phyloP scores from a whole-genome alignment of 1,140 invertebrate genomes.

The Antheraea pernyi region DNA sequence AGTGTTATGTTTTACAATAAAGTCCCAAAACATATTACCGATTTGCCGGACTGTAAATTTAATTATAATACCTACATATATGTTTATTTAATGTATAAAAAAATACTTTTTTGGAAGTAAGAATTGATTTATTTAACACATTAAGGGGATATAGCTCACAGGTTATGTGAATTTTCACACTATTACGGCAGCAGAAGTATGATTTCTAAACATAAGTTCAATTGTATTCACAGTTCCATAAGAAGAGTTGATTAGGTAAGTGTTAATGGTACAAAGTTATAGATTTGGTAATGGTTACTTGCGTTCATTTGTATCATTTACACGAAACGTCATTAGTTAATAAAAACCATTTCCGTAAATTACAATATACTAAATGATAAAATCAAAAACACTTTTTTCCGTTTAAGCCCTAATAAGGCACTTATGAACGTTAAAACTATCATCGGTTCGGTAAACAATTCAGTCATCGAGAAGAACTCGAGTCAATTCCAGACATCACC shows the following conservation, averaged over 20 bases:
- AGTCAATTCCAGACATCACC: no score
- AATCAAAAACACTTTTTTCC: no score
- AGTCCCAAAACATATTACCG: no score
- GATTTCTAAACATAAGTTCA: not conserved
- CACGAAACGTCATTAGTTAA: not conserved
- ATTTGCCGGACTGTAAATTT: no score
- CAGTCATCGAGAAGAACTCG: no score
- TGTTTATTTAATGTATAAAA: not conserved
- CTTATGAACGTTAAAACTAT: no score
- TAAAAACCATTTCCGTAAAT: not conserved
- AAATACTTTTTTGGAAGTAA: constrained; percentile 3
- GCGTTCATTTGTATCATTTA: not conserved
- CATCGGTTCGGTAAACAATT: no score
- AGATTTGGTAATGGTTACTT: not conserved
- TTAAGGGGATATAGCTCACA: no score
- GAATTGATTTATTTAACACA: not conserved
- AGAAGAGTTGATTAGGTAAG: not conserved
- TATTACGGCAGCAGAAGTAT: not conserved
- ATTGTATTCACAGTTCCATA: constrained; percentile 1
- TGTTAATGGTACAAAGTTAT: constrained; percentile 2
- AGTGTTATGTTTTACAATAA: no score
- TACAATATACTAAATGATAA: not conserved
- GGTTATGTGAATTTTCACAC: not conserved
- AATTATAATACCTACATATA: no score
- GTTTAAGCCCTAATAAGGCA: no score